Base-by-base conservation (phyloP, 2,888 invertebrate genomes). In the Acrobasis repandana region DNA sequence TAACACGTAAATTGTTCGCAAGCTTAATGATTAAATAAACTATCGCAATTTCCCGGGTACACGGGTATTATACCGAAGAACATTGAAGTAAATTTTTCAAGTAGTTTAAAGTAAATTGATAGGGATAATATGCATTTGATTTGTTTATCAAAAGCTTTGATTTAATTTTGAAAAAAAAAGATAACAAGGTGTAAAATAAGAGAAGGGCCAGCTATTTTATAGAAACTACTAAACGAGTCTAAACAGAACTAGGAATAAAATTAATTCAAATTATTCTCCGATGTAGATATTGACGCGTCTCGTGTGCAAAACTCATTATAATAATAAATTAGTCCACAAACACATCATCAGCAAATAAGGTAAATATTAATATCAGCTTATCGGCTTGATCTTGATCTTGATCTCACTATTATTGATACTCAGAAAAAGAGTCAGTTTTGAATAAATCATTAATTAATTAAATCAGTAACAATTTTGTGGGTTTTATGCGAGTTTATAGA, bases 241-340 rank as follows among this genome's bases (percentile, higher is more conserved):
- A 3, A 9, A 14, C 15, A 5, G 36, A 36, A 52, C 36, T 52
- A 51, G 52, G 15, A 28, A 16, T 15, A 16, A 36, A 16, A 52
- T 36, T 36, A 34, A 52, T 51, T 51, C 16, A 51, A 51, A 51
- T 51, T 9, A 36, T 34, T 16, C 36, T 9, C 34, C 0, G 14
- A 16, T 14, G 1, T 43, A 43, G 8, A 28, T 28, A 28, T 28
- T 36, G 36, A 5, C 28, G 52, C 36, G 34, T 6, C 16, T 52
- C 52, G 52, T 52, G 52, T 36, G 52, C 52, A 52, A 52, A 52
- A 52, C 34, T 33, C 34, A 52, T 52, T 52, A 52, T 16, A 52
- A 52, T 52, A 36, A 52, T 52, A 36, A 16, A 52, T 52, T 52
- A 36, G 16, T 16, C 8, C 34, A n/a, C 33, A 15, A 20, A 11